Conservation (phyloP, 2,888 invertebrate genomes). For the Sussaba pulchella region DNA sequence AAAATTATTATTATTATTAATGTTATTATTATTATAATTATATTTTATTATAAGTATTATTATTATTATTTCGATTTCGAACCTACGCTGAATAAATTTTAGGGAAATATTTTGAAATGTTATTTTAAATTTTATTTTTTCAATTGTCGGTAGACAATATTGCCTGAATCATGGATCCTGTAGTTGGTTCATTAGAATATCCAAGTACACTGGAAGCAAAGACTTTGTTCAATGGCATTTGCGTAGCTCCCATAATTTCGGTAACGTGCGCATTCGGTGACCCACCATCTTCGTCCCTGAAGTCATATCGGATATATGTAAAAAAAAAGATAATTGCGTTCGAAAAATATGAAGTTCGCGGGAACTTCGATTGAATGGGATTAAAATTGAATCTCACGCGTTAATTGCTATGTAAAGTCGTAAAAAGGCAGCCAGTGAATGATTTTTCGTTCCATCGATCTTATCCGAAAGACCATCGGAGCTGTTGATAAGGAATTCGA, state of each 20-base stretch:
- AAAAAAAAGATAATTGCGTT: conserved; percentile 3
- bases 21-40: too few species aligned
- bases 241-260: conserved; percentile 78
- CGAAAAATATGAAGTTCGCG: background rate
- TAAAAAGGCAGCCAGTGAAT: conserved; percentile 75
- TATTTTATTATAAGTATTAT: too few species aligned
- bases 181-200: conserved; percentile 74
- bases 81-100: too few species aligned
- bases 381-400: conserved; percentile 73
- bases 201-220: conserved; percentile 77
- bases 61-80: too few species aligned
- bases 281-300: conserved; percentile 85
- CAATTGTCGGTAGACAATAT: too few species aligned
- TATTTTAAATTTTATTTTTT: too few species aligned
- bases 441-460: conserved; percentile 65
- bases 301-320: conserved; percentile 33
- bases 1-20: too few species aligned
- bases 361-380: background rate
- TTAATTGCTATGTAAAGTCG: conserved; percentile 77
- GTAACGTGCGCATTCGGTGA: conserved; percentile 83
- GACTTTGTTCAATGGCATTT: conserved; percentile 74
- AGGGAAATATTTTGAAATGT: too few species aligned
- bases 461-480: conserved; percentile 67
- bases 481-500: conserved; percentile 75
- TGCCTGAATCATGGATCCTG: conserved; percentile 76